phyloP scores from a whole-genome alignment of 2,797 vertebrate genomes.

The Xenentodon cancila region DNA sequence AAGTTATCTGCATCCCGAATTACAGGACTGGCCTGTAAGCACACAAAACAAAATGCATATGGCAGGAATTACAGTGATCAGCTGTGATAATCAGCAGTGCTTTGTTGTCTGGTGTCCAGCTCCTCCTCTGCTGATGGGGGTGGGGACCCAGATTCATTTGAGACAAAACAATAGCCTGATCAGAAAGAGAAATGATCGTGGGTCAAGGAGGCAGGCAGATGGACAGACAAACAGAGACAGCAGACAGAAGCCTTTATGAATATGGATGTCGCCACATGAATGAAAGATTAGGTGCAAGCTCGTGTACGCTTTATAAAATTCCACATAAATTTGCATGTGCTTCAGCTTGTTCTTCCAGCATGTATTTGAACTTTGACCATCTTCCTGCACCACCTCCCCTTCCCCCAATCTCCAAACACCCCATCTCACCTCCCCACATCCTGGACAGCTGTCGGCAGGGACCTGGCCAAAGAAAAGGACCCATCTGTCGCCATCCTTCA shows the following conservation, averaged over 20 bases:
- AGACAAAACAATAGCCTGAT: constrained; percentile 55
- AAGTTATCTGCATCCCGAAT: constrained; percentile 35
- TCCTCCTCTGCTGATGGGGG: constrained; percentile 19
- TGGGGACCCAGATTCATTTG: constrained; percentile 23
- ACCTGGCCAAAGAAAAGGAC: constrained; percentile 73
- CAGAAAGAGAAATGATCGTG: constrained; percentile 24
- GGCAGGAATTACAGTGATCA: constrained; percentile 17
- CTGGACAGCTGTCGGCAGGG: constrained; percentile 78
- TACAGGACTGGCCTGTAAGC: constrained; percentile 34
- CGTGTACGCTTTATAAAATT: constrained; percentile 45
- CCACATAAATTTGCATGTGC: constrained; percentile 39
- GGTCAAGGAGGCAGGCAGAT: constrained; percentile 63
- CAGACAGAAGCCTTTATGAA: constrained; percentile 58
- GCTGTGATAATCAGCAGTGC: constrained; percentile 21
- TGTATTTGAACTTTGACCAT: constrained; percentile 69
- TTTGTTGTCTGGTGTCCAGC: constrained; percentile 21
- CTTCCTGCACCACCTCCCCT: constrained; percentile 15
- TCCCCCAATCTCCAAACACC: constrained; percentile 6
- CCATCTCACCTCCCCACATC: constrained; percentile 50
- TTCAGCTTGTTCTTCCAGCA: constrained; percentile 49
- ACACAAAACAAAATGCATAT: constrained; percentile 14
- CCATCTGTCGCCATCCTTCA: constrained; percentile 83
- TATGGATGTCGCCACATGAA: constrained; percentile 63
- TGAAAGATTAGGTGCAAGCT: constrained; percentile 28
- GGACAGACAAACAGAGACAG: constrained; percentile 45